phyloP scores from a whole-genome alignment of 2,888 invertebrate species.

The Koerneria pararmatus region DNA sequence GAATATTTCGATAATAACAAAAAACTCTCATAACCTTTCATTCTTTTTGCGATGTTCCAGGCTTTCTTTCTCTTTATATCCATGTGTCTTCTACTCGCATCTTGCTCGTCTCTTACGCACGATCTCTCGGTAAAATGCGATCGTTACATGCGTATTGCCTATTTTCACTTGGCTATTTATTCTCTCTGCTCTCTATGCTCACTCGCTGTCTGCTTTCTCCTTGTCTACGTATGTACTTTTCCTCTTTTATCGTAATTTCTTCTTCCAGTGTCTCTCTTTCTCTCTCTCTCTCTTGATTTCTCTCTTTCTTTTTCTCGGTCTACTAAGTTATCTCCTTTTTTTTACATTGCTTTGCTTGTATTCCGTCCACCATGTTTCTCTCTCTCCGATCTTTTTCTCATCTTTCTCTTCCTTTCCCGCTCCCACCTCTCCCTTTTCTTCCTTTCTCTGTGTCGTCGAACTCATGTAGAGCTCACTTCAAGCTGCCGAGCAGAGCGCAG shows the following conservation, averaged over 20 bases:
- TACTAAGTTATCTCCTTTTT: background rate
- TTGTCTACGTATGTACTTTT: too few relatives aligned
- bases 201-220: too few relatives aligned
- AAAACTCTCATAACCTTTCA: background rate
- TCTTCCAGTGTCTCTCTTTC: constrained; percentile 11
- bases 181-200: too few relatives aligned
- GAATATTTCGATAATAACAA: background rate
- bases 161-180: too few relatives aligned
- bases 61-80: background rate
- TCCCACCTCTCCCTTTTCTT: background rate
- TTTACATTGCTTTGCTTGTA: background rate
- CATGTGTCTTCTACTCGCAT: background rate
- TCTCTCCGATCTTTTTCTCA: constrained; percentile 5
- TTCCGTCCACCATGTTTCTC: background rate
- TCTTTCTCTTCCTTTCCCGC: constrained; percentile 11
- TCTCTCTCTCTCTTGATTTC: background rate
- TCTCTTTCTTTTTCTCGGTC: background rate
- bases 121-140: too few relatives aligned
- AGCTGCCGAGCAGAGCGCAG: too few relatives aligned
- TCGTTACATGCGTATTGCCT: too few relatives aligned
- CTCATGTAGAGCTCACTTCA: background rate
- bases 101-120: too few relatives aligned
- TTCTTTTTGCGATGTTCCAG: background rate
- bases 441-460: background rate
- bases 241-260: too few relatives aligned